A percentile compares a stretch with the other conserved stretches of the same genome.
Conservation (phyloP, 2,888 invertebrate genomes). For the Drosophila buzzatii region DNA sequence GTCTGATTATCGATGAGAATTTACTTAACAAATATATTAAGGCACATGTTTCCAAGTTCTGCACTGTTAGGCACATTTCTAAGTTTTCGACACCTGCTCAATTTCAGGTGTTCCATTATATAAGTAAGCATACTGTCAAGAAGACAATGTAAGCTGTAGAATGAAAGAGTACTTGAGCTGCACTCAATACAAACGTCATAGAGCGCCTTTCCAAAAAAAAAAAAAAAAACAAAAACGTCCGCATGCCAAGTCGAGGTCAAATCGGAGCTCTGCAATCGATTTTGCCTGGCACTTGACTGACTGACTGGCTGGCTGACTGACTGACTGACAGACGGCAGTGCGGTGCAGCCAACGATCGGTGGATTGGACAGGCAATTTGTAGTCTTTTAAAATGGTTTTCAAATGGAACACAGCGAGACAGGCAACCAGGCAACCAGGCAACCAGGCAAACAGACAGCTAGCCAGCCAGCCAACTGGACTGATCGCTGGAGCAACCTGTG, state of each 20-base stretch:
- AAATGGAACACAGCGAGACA: slow-evolving; percentile 57
- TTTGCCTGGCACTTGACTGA: slow-evolving; percentile 63
- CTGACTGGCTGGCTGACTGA: slow-evolving; percentile 56
- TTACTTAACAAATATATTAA: too few species aligned
- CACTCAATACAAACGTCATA: slow-evolving; percentile 30
- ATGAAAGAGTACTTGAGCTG: slow-evolving; percentile 40
- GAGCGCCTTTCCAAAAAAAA: slow-evolving; percentile 65
- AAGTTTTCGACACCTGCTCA: neutral
- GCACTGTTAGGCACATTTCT: neutral
- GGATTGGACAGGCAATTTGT: slow-evolving; percentile 78
- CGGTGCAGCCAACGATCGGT: slow-evolving; percentile 39
- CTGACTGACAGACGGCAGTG: slow-evolving; percentile 40
- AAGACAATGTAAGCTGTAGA: slow-evolving; percentile 52
- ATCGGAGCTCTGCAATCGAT: slow-evolving; percentile 69
- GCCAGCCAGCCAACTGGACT: slow-evolving; percentile 16
- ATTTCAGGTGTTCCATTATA: slow-evolving; percentile 13
- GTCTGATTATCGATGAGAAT: too few species aligned
- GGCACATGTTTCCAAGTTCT: neutral
- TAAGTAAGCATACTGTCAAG: slow-evolving; percentile 41
- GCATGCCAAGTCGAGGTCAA: slow-evolving; percentile 67
- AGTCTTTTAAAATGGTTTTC: slow-evolving; percentile 75
- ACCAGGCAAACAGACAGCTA: neutral
- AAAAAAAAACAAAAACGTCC: slow-evolving; percentile 40
- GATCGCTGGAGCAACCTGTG: slow-evolving; percentile 62
- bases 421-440: neutral